A percentile compares a stretch with the other conserved stretches of the same genome.
Evolutionary conservation across 2,797 vertebrate species (phyloP).

Genomic region (Hippocampus kuda): DNA sequence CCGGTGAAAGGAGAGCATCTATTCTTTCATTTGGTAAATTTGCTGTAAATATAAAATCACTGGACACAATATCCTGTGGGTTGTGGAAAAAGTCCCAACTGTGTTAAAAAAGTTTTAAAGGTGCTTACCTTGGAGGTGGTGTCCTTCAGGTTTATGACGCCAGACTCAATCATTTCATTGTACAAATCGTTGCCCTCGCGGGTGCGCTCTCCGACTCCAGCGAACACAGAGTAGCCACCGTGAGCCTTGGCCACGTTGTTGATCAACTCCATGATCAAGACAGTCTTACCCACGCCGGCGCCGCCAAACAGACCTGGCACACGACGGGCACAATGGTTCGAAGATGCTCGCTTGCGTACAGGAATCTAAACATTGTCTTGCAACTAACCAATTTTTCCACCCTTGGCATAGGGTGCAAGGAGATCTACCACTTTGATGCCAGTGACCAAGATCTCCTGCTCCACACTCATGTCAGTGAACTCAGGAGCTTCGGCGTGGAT

Average conservation of each 20-base stretch:
- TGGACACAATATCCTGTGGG: neutral
- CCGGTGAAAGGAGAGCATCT: too few species aligned
- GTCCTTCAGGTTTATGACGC: slow-evolving; percentile 97
- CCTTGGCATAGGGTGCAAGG: slow-evolving; percentile 93
- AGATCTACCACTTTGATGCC: slow-evolving; percentile 97
- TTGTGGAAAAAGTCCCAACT: too few species aligned
- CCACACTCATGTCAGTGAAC: slow-evolving; percentile 97
- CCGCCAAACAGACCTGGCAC: slow-evolving; percentile 86
- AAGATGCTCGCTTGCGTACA: neutral
- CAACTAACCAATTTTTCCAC: slow-evolving; percentile 88
- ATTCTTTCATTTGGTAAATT: too few species aligned
- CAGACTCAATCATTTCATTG: slow-evolving; percentile 98
- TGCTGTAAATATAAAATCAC: neutral
- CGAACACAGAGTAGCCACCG: slow-evolving; percentile 94
- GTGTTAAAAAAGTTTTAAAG: too few species aligned
- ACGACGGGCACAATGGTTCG: neutral
- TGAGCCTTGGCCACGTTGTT: slow-evolving; percentile 98
- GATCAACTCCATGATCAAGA: slow-evolving; percentile 97
- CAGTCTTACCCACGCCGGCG: slow-evolving; percentile 93
- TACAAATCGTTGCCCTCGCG: slow-evolving; percentile 96
- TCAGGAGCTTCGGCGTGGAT: slow-evolving; percentile 96
- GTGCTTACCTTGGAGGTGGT: slow-evolving; percentile 82
- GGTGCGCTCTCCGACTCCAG: slow-evolving; percentile 90
- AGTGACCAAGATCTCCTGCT: slow-evolving; percentile 96
- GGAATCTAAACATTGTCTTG: neutral